A percentile compares a stretch with the other conserved stretches of the same genome.
phyloP scores from a whole-genome alignment of 2,113 vertebrate genomes.

The Eurystomus gularis region DNA sequence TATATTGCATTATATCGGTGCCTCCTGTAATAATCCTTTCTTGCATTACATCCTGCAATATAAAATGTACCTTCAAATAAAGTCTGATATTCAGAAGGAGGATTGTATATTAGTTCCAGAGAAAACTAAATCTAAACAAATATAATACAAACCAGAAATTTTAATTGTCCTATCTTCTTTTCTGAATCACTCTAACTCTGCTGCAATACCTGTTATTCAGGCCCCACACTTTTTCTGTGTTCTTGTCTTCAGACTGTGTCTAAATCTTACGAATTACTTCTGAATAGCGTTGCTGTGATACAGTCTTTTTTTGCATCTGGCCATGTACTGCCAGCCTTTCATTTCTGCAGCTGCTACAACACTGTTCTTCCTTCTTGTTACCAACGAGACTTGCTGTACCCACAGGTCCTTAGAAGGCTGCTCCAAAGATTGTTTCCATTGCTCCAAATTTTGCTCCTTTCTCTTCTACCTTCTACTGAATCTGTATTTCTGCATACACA shows the following conservation, averaged over 20 bases:
- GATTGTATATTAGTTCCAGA: neutral
- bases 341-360: neutral
- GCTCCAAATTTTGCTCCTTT: neutral
- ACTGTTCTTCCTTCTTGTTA: neutral
- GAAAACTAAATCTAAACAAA: neutral
- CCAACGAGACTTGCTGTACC: neutral
- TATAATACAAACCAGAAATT: neutral
- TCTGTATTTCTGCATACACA: neutral
- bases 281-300: neutral
- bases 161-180: neutral
- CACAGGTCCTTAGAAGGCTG: neutral
- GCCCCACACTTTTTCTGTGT: neutral
- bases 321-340: neutral
- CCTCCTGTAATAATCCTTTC: slow-evolving; percentile 12
- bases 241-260: neutral
- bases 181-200: neutral
- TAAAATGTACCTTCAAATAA: slow-evolving; percentile 28
- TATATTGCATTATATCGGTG: neutral
- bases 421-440: neutral
- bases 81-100: neutral
- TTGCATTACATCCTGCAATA: neutral
- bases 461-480: neutral
- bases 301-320: neutral
- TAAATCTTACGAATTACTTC: neutral
- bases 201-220: neutral